Conservation (phyloP, 1,140 invertebrate species). For the Dendroctonus ponderosae region DNA sequence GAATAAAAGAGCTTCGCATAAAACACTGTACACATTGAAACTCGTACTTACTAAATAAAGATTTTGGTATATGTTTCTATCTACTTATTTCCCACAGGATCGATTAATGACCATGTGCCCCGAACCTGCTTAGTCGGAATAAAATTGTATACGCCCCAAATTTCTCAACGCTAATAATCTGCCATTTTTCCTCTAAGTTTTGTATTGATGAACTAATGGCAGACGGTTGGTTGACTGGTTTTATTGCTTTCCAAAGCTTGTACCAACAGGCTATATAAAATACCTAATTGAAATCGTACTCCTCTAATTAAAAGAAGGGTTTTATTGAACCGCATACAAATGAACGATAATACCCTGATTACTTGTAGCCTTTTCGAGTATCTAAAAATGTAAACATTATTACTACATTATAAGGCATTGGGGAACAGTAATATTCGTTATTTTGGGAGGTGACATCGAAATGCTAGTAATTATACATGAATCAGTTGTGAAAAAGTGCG, state of each 20-base stretch:
- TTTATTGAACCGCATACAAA: not conserved
- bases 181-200: too few species aligned
- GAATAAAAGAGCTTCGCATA: conserved; percentile 6
- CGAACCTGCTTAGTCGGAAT: too few species aligned
- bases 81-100: too few species aligned
- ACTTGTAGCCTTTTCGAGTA: not conserved
- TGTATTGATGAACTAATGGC: not conserved
- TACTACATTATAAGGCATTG: conserved; percentile 25
- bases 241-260: not conserved
- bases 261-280: not conserved
- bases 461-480: not conserved
- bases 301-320: not conserved
- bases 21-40: conserved; percentile 22
- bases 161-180: too few species aligned
- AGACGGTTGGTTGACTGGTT: not conserved
- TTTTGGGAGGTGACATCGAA: not conserved
- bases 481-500: not conserved
- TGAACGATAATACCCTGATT: not conserved
- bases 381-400: conserved; percentile 14
- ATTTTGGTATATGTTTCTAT: conserved; percentile 34
- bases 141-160: too few species aligned
- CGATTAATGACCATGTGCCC: too few species aligned
- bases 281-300: conserved; percentile 1
- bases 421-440: not conserved
- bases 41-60: conserved; percentile 33